A percentile compares a stretch with the other conserved stretches of the same genome.
These are phyloP conservation scores for Crepidodera aurea DNA, from an alignment of 2,888 invertebrate genomes.

Conservation along the genomic window DNA sequence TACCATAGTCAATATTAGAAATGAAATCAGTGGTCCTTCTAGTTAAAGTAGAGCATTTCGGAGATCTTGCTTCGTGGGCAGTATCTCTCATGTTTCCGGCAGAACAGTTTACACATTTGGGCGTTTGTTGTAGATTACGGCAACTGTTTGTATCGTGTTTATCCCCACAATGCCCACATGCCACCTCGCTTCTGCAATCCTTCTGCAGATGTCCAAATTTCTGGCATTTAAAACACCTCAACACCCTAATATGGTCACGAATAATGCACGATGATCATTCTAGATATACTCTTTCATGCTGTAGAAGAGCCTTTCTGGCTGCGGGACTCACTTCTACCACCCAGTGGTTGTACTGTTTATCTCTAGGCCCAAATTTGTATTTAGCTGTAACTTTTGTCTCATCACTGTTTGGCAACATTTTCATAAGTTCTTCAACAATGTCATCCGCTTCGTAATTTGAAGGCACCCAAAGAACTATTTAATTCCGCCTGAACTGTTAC, in stretches of 20 bases:
- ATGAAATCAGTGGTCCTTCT: background rate
- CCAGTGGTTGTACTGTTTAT: background rate
- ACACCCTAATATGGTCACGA: background rate
- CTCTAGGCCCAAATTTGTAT: background rate
- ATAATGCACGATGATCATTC: background rate
- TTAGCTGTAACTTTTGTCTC: no score
- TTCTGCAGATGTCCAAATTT: background rate
- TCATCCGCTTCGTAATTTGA: no score
- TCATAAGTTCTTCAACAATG: no score
- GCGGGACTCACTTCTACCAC: no score
- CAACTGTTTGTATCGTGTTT: slow-evolving; percentile 1
- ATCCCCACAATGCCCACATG: background rate
- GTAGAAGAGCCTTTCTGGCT: no score
- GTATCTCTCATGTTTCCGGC: background rate
- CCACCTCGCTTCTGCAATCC: background rate
- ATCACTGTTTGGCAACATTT: no score
- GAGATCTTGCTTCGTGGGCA: background rate
- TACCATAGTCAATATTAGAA: background rate
- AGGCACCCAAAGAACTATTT: no score
- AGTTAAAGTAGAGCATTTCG: background rate
- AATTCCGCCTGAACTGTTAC: no score
- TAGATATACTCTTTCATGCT: background rate
- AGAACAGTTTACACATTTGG: background rate
- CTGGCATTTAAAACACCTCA: slow-evolving; percentile 8
- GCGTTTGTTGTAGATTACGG: background rate